phyloP scores from a whole-genome alignment of 1,140 invertebrate species.

The Scaptomyza montana region DNA sequence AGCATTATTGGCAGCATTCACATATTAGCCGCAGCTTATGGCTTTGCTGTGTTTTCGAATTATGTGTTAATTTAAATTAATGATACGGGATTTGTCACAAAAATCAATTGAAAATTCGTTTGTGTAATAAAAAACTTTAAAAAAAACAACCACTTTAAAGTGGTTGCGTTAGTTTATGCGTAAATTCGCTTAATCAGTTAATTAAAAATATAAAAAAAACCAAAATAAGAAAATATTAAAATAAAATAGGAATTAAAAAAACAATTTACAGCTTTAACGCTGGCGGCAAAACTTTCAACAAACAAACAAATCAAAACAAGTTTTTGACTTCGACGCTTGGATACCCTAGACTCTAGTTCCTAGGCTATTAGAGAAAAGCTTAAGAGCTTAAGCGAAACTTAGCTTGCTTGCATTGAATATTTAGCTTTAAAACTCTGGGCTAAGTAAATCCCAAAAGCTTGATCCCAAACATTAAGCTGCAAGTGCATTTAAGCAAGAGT shows the following conservation, averaged over 20 bases:
- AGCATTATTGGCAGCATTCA: slow-evolving; percentile 71
- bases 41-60: slow-evolving; percentile 46
- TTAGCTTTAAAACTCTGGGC: neutral
- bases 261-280: slow-evolving; percentile 47
- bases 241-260: slow-evolving; percentile 57
- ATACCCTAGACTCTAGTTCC: slow-evolving; percentile 9
- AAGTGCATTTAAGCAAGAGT: slow-evolving; percentile 16
- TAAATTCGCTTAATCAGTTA: slow-evolving; percentile 62
- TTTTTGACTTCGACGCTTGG: neutral
- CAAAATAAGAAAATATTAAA: slow-evolving; percentile 50
- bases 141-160: slow-evolving; percentile 35
- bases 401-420: neutral
- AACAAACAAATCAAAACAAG: slow-evolving; percentile 15
- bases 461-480: neutral
- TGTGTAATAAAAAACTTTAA: neutral
- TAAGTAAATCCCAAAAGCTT: slow-evolving; percentile 4
- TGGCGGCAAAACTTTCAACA: slow-evolving; percentile 54
- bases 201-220: slow-evolving; percentile 67
- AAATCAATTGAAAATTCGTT: slow-evolving; percentile 46
- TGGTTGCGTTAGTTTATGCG: slow-evolving; percentile 39
- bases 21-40: slow-evolving; percentile 68
- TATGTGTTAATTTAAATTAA: slow-evolving; percentile 74
- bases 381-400: neutral
- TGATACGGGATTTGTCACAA: slow-evolving; percentile 31
- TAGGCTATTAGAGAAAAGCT: neutral